phyloP scores from a whole-genome alignment of 2,797 vertebrate species.

The Tamandua tetradactyla region DNA sequence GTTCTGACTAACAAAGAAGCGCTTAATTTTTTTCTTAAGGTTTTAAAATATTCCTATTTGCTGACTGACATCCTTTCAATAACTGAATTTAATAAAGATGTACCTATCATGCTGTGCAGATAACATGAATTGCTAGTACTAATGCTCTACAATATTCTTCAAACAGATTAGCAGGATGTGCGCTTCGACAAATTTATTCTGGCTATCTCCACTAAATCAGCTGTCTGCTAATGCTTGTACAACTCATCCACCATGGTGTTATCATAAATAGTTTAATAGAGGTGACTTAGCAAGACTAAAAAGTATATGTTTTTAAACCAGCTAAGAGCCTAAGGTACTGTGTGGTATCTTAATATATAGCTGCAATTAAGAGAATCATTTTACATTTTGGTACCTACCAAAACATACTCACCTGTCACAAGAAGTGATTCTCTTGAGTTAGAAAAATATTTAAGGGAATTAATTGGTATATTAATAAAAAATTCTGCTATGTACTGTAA shows the following conservation, averaged over 20 bases:
- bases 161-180: constrained; percentile 92
- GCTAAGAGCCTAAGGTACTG: constrained; percentile 73
- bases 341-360: constrained; percentile 72
- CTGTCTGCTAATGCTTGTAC: constrained; percentile 90
- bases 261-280: constrained; percentile 89
- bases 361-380: constrained; percentile 77
- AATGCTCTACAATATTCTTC: constrained; percentile 94
- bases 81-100: constrained; percentile 98
- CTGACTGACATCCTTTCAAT: constrained; percentile 92
- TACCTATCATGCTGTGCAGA: constrained; percentile 94
- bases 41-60: constrained; percentile 95
- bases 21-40: constrained; percentile 88
- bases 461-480: constrained; percentile 60
- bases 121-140: constrained; percentile 94
- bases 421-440: constrained; percentile 63
- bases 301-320: constrained; percentile 83
- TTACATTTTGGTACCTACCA: constrained; percentile 67
- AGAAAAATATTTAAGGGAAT: constrained; percentile 62
- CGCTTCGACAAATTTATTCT: constrained; percentile 90
- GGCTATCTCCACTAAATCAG: constrained; percentile 92
- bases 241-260: constrained; percentile 87
- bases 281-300: constrained; percentile 86
- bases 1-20: constrained; percentile 87
- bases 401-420: constrained; percentile 49
- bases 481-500: constrained; percentile 62